Conservation (phyloP, 1,140 invertebrate species). For the Drosophila tsacasi region DNA sequence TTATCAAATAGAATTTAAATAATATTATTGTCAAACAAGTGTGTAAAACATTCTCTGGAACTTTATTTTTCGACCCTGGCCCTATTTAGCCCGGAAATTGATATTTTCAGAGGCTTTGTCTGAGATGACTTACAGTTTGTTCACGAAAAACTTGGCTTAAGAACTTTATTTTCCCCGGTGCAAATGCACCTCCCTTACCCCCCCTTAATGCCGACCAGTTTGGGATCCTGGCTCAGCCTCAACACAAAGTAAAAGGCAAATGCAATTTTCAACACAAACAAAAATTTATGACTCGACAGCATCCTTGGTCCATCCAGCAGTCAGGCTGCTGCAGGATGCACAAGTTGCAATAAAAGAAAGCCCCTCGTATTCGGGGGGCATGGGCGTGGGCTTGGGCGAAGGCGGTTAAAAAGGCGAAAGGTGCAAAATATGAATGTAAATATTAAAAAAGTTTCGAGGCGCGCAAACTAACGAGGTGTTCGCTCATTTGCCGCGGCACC, state of each 20-base stretch:
- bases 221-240: conserved; percentile 39
- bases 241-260: conserved; percentile 76
- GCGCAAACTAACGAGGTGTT: conserved; percentile 78
- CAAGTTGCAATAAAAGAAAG: conserved; percentile 59
- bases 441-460: conserved; percentile 82
- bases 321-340: conserved; percentile 31
- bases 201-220: conserved; percentile 13
- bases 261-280: conserved; percentile 83
- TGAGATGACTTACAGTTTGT: background rate
- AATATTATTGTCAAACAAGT: no score
- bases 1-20: background rate
- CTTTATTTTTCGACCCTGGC: background rate
- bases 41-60: no score
- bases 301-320: conserved; percentile 43
- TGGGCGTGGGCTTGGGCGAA: conserved; percentile 12
- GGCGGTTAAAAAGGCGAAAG: conserved; percentile 59
- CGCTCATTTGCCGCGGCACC: conserved; percentile 65
- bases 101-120: background rate
- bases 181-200: background rate
- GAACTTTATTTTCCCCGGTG: conserved; percentile 14
- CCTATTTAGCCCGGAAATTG: background rate
- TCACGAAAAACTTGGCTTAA: background rate
- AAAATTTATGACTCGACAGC: conserved; percentile 70
- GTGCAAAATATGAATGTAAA: conserved; percentile 84
- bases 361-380: conserved; percentile 5